Conservation (phyloP, 2,797 vertebrate species). For the Bovichtus diacanthus region DNA sequence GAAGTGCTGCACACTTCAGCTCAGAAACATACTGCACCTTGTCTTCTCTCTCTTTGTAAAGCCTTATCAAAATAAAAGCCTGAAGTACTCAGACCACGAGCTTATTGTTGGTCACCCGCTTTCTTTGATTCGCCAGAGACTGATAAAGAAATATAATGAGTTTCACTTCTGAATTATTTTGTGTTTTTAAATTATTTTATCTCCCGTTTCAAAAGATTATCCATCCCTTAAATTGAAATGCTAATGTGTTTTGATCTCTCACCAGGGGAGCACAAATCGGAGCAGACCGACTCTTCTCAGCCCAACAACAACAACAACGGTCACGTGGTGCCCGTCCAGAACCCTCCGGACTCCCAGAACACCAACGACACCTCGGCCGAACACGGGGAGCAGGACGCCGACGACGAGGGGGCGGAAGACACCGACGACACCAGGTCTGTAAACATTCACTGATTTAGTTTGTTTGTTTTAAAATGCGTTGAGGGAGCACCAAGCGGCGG, state of each 20-base stretch:
- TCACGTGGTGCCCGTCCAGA: constrained; percentile 68
- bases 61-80: not conserved
- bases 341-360: constrained; percentile 44
- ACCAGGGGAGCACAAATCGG: constrained; percentile 79
- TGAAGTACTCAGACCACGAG: not conserved
- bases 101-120: not conserved
- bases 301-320: constrained; percentile 82
- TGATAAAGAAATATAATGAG: not conserved
- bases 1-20: constrained; percentile 24
- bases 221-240: not conserved
- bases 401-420: constrained; percentile 94
- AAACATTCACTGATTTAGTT: too few species aligned
- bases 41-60: not conserved
- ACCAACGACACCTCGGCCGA: constrained; percentile 77
- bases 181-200: not conserved
- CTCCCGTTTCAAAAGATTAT: not conserved
- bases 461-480: too few species aligned
- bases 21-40: not conserved
- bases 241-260: not conserved
- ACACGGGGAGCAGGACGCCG: constrained; percentile 91
- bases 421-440: constrained; percentile 92
- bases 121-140: not conserved
- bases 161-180: not conserved
- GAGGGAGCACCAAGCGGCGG: too few species aligned
- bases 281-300: constrained; percentile 70